These are phyloP conservation scores for Cephus pulcher DNA, from an alignment of 2,888 invertebrate genomes.

Conservation along the genomic window DNA sequence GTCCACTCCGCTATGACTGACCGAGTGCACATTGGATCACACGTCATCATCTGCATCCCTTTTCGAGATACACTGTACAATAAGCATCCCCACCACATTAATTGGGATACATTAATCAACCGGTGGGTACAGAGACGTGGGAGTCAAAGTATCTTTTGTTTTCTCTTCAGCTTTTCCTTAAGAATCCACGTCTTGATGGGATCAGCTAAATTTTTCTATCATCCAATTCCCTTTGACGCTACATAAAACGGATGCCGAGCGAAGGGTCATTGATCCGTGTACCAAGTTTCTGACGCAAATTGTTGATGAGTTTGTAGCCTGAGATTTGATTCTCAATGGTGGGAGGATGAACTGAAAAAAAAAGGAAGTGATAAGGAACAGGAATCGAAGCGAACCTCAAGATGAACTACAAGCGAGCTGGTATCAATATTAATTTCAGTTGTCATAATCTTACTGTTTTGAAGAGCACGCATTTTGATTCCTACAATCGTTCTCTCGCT, in stretches of 20 bases:
- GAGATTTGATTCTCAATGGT: not conserved
- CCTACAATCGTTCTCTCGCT: not conserved
- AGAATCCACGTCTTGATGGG: not conserved
- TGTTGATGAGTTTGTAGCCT: not conserved
- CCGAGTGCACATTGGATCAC: not conserved
- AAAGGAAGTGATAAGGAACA: not conserved
- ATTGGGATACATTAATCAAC: not conserved
- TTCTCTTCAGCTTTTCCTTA: too few species aligned
- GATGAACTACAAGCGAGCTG: not conserved
- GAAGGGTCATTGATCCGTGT: not conserved
- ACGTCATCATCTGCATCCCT: not conserved
- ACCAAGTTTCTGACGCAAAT: not conserved
- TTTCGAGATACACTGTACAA: not conserved
- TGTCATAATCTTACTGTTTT: not conserved
- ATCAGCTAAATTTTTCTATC: not conserved
- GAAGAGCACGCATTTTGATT: not conserved
- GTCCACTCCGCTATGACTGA: conserved; percentile 16
- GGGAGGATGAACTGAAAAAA: not conserved
- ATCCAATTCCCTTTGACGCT: not conserved
- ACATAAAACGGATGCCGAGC: not conserved
- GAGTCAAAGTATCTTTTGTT: not conserved
- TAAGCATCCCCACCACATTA: not conserved
- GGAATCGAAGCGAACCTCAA: not conserved
- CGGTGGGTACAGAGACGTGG: not conserved
- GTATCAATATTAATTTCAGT: not conserved